Evolutionary conservation across 2,797 vertebrate genomes (phyloP), one percentile per base, ranked within the genome.

Genomic region (Eleutherodactylus coqui): DNA sequence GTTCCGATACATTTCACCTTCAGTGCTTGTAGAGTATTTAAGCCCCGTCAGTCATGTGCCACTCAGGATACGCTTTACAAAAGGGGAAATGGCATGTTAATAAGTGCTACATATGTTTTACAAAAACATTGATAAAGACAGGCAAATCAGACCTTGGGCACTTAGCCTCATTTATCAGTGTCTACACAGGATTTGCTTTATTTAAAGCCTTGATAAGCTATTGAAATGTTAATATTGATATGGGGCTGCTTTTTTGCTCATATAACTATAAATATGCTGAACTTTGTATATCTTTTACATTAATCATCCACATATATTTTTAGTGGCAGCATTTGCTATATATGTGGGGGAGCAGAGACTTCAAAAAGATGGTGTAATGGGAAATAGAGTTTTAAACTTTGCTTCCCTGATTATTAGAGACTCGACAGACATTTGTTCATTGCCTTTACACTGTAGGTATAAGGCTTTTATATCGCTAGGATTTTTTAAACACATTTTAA

Each of bases 51-150:
- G 29, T 83, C 80, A 82, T 10, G 24, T 53, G 32, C 64, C 51
- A 58, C 69, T 60, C 81, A 38, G 69, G 38, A 38, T 45, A 75
- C 73, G 36, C 81, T 60, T 51, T 49, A 60, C 19, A 51, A 38
- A 45, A 75, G 69, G 34, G 41, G 51, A 75, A 51, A 85, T 80
- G 84, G 69, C 67, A 60, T 62, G 41, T 62, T 75, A 73, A 70
- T 62, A 75, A 80, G 41, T 80, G 29, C 55, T 80, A 73, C 76
- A 69, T 27, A 38, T 77, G 51, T 78, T 70, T 83, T 73, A 83
- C 47, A 83, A 82, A 36, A 87, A 87, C 81, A 83, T 72, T 87
- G 75, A 87, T 83, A 84, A 86, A 51, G 21, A 83, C 32, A 51
- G 41, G 27, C 58, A 75, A 86, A 81, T 53, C 41, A 83, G 41